phyloP scores from a whole-genome alignment of 2,113 vertebrate species.

The Hymenochirus boettgeri region DNA sequence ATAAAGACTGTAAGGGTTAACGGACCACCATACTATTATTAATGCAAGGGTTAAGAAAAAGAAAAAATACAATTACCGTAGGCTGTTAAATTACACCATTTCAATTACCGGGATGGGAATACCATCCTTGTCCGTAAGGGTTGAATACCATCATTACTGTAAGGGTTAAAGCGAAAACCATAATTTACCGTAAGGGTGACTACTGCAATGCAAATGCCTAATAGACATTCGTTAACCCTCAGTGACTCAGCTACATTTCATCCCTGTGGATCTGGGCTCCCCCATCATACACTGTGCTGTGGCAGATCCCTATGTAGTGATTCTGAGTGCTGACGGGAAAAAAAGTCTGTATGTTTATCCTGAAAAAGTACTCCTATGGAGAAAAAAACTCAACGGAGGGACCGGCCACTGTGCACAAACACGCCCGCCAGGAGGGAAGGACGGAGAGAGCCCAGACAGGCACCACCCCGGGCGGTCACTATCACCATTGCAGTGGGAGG shows the following conservation, averaged over 20 bases:
- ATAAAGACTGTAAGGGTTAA: too few species aligned
- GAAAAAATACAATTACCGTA: too few species aligned
- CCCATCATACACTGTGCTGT: constrained; percentile 87
- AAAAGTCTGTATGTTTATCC: constrained; percentile 79
- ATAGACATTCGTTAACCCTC: not conserved
- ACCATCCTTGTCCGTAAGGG: too few species aligned
- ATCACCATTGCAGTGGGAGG: too few species aligned
- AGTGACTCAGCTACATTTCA: constrained; percentile 90
- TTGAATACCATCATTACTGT: too few species aligned
- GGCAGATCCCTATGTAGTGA: constrained; percentile 83
- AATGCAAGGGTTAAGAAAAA: too few species aligned
- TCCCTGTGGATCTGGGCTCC: constrained; percentile 86
- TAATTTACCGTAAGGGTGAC: not conserved
- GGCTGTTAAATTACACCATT: too few species aligned
- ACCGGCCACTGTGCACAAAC: constrained; percentile 74
- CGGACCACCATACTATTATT: too few species aligned
- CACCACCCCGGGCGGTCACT: constrained; percentile 38
- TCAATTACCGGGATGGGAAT: too few species aligned
- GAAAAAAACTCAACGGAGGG: constrained; percentile 80
- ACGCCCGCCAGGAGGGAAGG: constrained; percentile 73
- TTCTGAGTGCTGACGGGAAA: constrained; percentile 87
- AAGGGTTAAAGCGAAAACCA: too few species aligned
- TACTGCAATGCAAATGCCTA: too few species aligned
- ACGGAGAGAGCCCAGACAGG: too few species aligned
- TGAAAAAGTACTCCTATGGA: constrained; percentile 80